A percentile compares a stretch with the other conserved stretches of the same genome.
These are phyloP conservation scores for Dipodomys merriami DNA, from an alignment of 2,113 vertebrate genomes.

Conservation along the genomic window DNA sequence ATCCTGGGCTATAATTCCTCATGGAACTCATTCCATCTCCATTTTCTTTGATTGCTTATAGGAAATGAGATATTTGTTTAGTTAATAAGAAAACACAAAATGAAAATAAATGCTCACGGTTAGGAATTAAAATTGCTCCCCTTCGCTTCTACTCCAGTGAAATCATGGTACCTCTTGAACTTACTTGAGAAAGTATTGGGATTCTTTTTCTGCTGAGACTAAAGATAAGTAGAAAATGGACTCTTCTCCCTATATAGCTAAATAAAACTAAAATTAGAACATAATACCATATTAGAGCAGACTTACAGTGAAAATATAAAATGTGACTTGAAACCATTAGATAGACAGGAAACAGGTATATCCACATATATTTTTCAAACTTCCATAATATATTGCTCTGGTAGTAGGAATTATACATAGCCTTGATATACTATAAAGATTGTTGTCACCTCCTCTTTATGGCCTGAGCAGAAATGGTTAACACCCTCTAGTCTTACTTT, in stretches of 20 bases:
- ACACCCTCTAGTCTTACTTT: neutral
- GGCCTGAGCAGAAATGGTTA: neutral
- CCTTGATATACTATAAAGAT: neutral
- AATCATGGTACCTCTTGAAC: slow-evolving; percentile 65
- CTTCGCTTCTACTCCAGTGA: slow-evolving; percentile 61
- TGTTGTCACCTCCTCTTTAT: neutral
- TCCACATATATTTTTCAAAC: neutral
- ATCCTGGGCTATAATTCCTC: neutral
- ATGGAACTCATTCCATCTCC: neutral
- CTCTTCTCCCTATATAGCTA: slow-evolving; percentile 61
- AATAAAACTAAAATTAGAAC: slow-evolving; percentile 69
- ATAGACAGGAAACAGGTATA: neutral
- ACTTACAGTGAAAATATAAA: slow-evolving; percentile 11
- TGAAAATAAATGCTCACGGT: neutral
- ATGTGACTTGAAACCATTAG: slow-evolving; percentile 11
- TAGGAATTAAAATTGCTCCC: slow-evolving; percentile 72
- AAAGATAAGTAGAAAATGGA: slow-evolving; percentile 72
- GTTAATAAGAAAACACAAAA: slow-evolving; percentile 47
- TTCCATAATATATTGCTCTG: neutral
- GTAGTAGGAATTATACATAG: neutral
- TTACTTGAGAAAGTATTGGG: slow-evolving; percentile 36
- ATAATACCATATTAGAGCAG: neutral
- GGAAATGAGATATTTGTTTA: neutral
- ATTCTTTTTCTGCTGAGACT: slow-evolving; percentile 71
- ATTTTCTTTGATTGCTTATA: neutral